Conservation (phyloP, 2,797 vertebrate species). For the Gallinago nigripennis region DNA sequence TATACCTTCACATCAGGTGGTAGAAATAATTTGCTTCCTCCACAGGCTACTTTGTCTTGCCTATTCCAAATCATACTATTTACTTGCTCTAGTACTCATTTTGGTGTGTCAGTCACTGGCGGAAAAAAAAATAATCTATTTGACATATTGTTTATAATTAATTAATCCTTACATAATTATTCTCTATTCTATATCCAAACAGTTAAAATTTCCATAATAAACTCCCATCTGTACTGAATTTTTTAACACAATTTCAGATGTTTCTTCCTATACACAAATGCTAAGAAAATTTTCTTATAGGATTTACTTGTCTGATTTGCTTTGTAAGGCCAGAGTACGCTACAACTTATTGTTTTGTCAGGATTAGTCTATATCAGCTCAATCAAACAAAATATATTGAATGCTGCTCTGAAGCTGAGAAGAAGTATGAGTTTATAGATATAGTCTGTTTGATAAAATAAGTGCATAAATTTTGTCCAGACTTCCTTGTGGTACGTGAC, state of each 20-base stretch:
- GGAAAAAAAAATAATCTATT: not conserved
- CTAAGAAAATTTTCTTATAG: not conserved
- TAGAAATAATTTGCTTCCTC: not conserved
- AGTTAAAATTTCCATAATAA: not conserved
- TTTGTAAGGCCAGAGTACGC: not conserved
- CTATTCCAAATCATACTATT: not conserved
- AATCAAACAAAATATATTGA: not conserved
- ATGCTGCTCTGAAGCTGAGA: not conserved
- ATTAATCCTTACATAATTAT: not conserved
- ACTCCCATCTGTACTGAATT: not conserved
- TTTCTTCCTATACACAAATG: not conserved
- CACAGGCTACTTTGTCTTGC: not conserved
- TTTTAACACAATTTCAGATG: not conserved
- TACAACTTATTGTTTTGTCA: not conserved
- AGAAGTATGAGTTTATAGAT: not conserved
- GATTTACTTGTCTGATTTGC: not conserved
- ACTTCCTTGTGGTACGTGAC: not conserved
- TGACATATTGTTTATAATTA: not conserved
- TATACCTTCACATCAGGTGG: not conserved
- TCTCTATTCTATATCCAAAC: not conserved
- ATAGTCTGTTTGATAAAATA: not conserved
- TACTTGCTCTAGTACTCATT: not conserved
- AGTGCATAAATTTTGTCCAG: not conserved
- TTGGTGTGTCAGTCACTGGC: not conserved
- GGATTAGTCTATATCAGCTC: not conserved